Percentiles rank a stretch among this genome's conserved stretches.
These are phyloP conservation scores for Euura lappo DNA, from an alignment of 1,140 invertebrate species.

Conservation along the genomic window DNA sequence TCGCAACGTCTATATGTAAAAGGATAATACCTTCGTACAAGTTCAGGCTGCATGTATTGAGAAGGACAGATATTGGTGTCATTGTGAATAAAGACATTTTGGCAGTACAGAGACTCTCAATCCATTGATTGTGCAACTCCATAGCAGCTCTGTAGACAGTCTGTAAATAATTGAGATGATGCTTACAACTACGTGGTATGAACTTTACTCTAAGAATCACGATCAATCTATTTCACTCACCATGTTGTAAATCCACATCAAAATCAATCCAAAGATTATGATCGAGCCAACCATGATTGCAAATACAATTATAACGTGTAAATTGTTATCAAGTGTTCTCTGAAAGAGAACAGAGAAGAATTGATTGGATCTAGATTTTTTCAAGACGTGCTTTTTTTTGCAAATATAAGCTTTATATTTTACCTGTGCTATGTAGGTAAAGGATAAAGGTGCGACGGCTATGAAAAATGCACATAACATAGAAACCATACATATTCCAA, in stretches of 20 bases:
- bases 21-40: constrained; percentile 30
- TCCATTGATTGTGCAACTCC: constrained; percentile 31
- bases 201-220: constrained; percentile 10
- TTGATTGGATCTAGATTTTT: background rate
- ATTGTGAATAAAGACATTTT: constrained; percentile 30
- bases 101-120: constrained; percentile 26
- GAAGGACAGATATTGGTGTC: constrained; percentile 24
- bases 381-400: no score
- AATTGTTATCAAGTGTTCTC: constrained; percentile 25
- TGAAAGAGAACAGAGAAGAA: constrained; percentile 13
- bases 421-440: constrained; percentile 23
- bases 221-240: constrained; percentile 12
- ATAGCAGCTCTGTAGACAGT: constrained; percentile 25
- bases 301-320: constrained; percentile 25
- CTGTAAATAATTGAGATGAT: constrained; percentile 19
- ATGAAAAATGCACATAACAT: constrained; percentile 21
- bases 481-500: constrained; percentile 12
- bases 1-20: background rate
- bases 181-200: background rate
- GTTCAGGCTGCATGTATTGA: constrained; percentile 35
- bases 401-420: background rate
- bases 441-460: constrained; percentile 17
- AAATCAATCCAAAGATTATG: constrained; percentile 24
- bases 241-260: constrained; percentile 30
- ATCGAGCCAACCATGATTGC: constrained; percentile 27